Percentiles rank a stretch among this genome's conserved stretches.
Evolutionary conservation across 2,113 vertebrate species (phyloP).

Genomic region (Oryzias celebensis): DNA sequence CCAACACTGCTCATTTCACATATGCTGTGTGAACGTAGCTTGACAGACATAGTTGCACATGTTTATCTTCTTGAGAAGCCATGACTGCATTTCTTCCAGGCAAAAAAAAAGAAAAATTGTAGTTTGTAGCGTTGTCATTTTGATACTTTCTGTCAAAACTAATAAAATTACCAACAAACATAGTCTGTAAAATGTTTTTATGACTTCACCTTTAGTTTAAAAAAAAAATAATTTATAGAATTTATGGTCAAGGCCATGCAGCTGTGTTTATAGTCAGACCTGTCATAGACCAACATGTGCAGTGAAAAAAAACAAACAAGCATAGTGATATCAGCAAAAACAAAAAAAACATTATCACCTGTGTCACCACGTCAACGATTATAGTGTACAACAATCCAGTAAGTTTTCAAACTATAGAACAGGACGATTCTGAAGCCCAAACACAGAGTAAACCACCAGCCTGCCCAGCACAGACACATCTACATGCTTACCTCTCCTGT

Average conservation of each 20-base stretch:
- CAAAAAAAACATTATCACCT: constrained; percentile 16
- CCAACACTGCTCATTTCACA: too few relatives aligned
- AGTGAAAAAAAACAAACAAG: constrained; percentile 1
- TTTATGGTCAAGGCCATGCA: neutral
- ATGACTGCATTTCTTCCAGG: constrained; percentile 14
- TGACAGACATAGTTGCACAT: neutral
- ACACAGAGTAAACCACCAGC: constrained; percentile 39
- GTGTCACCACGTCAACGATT: constrained; percentile 19
- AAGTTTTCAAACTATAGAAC: constrained; percentile 22
- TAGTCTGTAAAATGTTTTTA: neutral
- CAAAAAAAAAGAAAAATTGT: constrained; percentile 2
- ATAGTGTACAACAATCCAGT: constrained; percentile 13
- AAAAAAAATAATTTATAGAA: neutral
- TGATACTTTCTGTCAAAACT: neutral
- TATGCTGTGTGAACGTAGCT: too few relatives aligned
- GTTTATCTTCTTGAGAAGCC: constrained; percentile 3
- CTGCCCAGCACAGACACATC: constrained; percentile 28
- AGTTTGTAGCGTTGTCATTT: neutral
- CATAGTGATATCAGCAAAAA: constrained; percentile 12
- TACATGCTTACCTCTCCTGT: constrained; percentile 73
- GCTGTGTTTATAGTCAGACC: neutral
- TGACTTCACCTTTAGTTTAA: neutral
- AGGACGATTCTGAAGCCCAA: constrained; percentile 3
- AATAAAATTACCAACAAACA: neutral
- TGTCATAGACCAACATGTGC: constrained; percentile 9